Evolutionary conservation across 2,888 invertebrate genomes (phyloP), one percentile per base, ranked within the genome.

Genomic region (Cinara cedri): DNA sequence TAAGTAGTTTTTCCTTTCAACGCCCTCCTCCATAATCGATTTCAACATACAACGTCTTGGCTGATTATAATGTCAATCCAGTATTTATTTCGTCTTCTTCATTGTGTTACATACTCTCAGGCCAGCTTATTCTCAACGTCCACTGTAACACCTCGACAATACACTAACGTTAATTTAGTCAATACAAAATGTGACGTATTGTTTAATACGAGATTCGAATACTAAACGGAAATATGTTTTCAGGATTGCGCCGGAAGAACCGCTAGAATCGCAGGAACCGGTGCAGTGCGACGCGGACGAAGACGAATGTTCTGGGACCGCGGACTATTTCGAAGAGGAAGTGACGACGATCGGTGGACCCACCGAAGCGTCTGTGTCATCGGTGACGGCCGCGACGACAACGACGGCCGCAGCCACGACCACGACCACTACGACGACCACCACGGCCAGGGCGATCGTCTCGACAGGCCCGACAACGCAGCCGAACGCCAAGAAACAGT

Each of bases 351-450:
- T 75, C 24, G 24, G 55, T 24, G 62, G 42, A 11, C 72, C 72
- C 4, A 9, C 13, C 8, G 19, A 19, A 4, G 51, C 51, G 1
- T 16, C n/a, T 14, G 19, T 1, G 16, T 16, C 1, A 6, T 81
- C 82, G 9, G 80, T 82, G 16, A 83, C 83, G 46, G 84, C 83
- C 24, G 84, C 72, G 8, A 72, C 57, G 6, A 26, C 72, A 3
- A 57, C 8, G 14, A 44, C 26, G 8, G n/a, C 60, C 0, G 57
- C 13, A 1, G 3, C 60, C 14, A 26, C 24, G 44, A 11, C 68
- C 51, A 1, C 44, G 68, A 82, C 85, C 80, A 84, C 85, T 44
- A 85, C 85, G 42, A 83, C 83, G 49, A 82, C 83, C 19, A 82
- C 82, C 9, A 81, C 82, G 16, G 74, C 83, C 13, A 83, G 83